Conservation (phyloP, 1,140 invertebrate species). For the Scaptomyza montana region DNA sequence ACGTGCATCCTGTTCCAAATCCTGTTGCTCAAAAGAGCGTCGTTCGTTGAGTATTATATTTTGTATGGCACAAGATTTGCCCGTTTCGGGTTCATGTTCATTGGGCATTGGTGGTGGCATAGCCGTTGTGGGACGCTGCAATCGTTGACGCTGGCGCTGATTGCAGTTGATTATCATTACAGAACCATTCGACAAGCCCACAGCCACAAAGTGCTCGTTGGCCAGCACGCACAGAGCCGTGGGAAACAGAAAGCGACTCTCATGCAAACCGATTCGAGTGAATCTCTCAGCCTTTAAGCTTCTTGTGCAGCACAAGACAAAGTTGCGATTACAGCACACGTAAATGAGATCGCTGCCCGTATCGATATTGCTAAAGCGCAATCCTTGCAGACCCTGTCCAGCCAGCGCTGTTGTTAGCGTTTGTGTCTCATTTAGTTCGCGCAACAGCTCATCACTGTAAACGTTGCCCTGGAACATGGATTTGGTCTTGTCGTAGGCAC, state of each 20-base stretch:
- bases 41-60: conserved; percentile 81
- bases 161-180: conserved; percentile 81
- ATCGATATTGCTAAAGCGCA: conserved; percentile 76
- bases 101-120: conserved; percentile 17
- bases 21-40: conserved; percentile 60
- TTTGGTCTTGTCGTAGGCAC: conserved; percentile 73
- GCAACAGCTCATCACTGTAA: conserved; percentile 72
- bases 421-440: conserved; percentile 71
- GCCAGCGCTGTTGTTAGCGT: conserved; percentile 30
- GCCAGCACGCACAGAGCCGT: conserved; percentile 68
- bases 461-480: conserved; percentile 78
- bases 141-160: conserved; percentile 50
- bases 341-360: conserved; percentile 69
- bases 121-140: conserved; percentile 33
- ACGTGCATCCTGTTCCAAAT: conserved; percentile 34
- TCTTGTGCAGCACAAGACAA: conserved; percentile 73
- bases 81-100: conserved; percentile 53
- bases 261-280: conserved; percentile 61
- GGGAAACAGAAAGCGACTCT: conserved; percentile 75
- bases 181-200: conserved; percentile 80
- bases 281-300: conserved; percentile 73
- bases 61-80: conserved; percentile 83
- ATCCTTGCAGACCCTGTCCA: conserved; percentile 56
- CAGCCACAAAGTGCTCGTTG: conserved; percentile 74
- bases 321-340: conserved; percentile 79